Base-by-base conservation (phyloP, 2,113 vertebrate species). In the Xiphophorus couchianus region DNA sequence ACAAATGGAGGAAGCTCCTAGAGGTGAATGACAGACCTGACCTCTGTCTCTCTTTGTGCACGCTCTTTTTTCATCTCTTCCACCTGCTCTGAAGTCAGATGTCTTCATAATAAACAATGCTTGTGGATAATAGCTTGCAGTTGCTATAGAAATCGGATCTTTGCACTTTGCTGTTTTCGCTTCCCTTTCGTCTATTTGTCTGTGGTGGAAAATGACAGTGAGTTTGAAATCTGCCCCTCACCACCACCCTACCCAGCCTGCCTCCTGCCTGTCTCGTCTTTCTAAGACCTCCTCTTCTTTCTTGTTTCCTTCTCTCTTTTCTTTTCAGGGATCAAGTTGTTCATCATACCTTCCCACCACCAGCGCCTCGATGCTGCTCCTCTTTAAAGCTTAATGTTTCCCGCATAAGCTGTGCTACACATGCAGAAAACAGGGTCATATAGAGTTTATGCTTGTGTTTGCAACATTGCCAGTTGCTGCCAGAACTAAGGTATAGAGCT, bases 61-160 rank as follows among this genome's bases (percentile, higher is more conserved):
- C 66, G 19, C 25, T 22, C 39, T 25, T 28, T 25, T 31, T 58
- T 42, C 14, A 0, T 62, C 51, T 73, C 51, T 68, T 39, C 22
- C 64, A 37, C 66, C 37, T 44, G 68, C 10, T 2, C 69, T 69
- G 31, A 79, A 84, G 82, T 87, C 81, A 71, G 42, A 80, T 86
- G 82, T 67, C 73, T 70, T 85, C 77, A 67, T 85, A 82, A 88
- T 75, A 87, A 89, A 78, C 85, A 88, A 85, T 72, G 71, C 74
- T 79, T 74, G 75, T 79, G 82, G 86, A 85, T 89, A 87, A 90
- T 82, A 79, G 82, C 73, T 81, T 66, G 70, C 74, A 82, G 89
- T 94, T 92, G 84, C 90, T 84, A 92, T 94, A 82, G 90, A 84
- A 91, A 94, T 91, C 67, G 81, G 83, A 83, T 91, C 81, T 82